Percentiles rank a stretch among this genome's conserved stretches.
phyloP scores from a whole-genome alignment of 1,140 invertebrate species.

The Streblospio benedicti region DNA sequence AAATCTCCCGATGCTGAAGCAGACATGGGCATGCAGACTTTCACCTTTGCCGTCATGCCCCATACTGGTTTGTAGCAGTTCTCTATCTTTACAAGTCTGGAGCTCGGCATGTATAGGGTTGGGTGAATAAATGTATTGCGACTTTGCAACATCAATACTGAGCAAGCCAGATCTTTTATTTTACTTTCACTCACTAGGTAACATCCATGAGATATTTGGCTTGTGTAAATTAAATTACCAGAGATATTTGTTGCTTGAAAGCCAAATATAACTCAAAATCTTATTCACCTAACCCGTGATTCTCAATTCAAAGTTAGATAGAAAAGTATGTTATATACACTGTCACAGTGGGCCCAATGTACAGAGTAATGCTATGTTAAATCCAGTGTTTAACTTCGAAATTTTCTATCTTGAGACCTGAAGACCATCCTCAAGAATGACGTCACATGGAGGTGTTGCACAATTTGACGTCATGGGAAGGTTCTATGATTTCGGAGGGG shows the following conservation, averaged over 20 bases:
- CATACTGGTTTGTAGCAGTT: constrained; percentile 43
- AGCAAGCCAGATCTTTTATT: background rate
- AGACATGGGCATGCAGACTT: constrained; percentile 50
- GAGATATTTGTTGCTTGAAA: background rate
- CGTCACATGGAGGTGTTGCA: too few species aligned
- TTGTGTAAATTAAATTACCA: background rate
- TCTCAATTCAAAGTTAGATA: too few species aligned
- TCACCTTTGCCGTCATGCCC: constrained; percentile 52
- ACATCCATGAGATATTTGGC: background rate
- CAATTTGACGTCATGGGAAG: too few species aligned
- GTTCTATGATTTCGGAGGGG: too few species aligned
- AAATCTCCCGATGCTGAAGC: constrained; percentile 50
- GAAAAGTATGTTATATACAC: too few species aligned
- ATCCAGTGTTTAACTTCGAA: too few species aligned
- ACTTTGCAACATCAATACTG: background rate
- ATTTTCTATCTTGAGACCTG: too few species aligned
- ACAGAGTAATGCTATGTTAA: too few species aligned
- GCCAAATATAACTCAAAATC: too few species aligned
- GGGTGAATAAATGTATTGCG: background rate
- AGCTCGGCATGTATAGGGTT: background rate
- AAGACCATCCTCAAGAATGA: too few species aligned
- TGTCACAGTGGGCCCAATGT: too few species aligned
- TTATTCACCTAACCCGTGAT: too few species aligned
- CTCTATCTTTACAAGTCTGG: background rate
- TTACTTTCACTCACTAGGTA: background rate